Evolutionary conservation across 2,888 invertebrate genomes (phyloP), one percentile per base, ranked within the genome.

Genomic region (Tipula lateralis): DNA sequence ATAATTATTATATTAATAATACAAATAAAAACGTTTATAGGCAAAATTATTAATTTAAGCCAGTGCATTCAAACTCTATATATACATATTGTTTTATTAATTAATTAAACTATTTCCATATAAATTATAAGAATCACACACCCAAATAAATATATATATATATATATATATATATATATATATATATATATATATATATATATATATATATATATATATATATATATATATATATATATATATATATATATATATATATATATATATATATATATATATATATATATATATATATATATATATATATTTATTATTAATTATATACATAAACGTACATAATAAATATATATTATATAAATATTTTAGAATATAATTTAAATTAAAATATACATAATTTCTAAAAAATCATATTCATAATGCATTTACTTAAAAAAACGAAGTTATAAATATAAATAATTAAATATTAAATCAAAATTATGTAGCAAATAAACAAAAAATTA

Each of bases 391-490:
- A 44, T 44, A 44, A 44, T 44, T 44, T 6, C 12, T 9, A 2
- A 36, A 36, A 50, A 16, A 50, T 50, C 44, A 50, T 50, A 16
- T 16, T 50, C 16, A 66, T 66, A 66, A 66, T 24, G 66, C 66
- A 66, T 66, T 66, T 66, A 66, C 66, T 66, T 66, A 66, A 66
- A 66, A 66, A 66, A 66, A 66, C 66, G 66, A 66, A 66, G 66
- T 66, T 66, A 66, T 66, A 66, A 66, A 24, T 66, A 39, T 13
- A 66, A 66, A 24, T 24, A 66, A 24, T 44, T 44, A 44, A 44
- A 44, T 66, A 66, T 66, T 66, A 66, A 24, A 66, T 66, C 66
- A 24, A 24, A 66, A 66, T n/a, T 66, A 66, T 66, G 66, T 66
- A 66, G 66, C 3, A 66, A 66, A 66, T 66, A 66, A 66, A 66